Base-by-base conservation (phyloP, 1,140 invertebrate genomes). In the Leptonema lineaticorne region DNA sequence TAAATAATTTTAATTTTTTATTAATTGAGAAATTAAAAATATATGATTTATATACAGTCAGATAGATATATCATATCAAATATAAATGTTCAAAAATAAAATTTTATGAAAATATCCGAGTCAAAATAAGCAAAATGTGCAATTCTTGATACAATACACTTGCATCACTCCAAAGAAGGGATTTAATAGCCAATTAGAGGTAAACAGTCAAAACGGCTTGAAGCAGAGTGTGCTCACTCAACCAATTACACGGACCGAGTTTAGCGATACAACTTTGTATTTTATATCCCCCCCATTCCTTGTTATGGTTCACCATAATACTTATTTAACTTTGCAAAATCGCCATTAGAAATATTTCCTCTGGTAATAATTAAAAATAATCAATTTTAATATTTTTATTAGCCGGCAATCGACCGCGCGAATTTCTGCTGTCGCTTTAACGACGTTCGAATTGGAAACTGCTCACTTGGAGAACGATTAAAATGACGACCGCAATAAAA, bases 181-280 rank as follows among this genome's bases (percentile, higher is more conserved):
- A 68, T 71, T 71, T 71, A 71, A 71, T 71, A 71, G 69, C 48
- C 69, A 71, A 71, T 71, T 71, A 71, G 67, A 65, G 69, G 69
- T 63, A 68, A 71, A 71, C 69, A 71, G 59, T 68, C 22, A 30
- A 63, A 71, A 71, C 53, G 58, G 63, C 45, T 63, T 59, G 29
- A 30, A 66, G 56, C 58, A 6, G 22, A 64, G 37, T 69, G 62
- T 63, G 56, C 60, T 63, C 50, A 57, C 22, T 41, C 37, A 18
- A 63, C 62, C 68, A 69, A 69, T 70, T 70, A 67, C 48, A 63
- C 56, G n/a, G 46, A 63, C 53, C 62, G 37, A 37, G 22, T 45
- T n/a, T 24, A 11, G 45, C 57, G 68, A 58, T 65, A 63, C 68
- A 70, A 70, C 41, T 70, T 65, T 63, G 59, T 63, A 65, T 63